Evolutionary conservation across 2,888 invertebrate species (phyloP), one percentile per base, ranked within the genome.

Genomic region (Lasioglossum zephyrum): DNA sequence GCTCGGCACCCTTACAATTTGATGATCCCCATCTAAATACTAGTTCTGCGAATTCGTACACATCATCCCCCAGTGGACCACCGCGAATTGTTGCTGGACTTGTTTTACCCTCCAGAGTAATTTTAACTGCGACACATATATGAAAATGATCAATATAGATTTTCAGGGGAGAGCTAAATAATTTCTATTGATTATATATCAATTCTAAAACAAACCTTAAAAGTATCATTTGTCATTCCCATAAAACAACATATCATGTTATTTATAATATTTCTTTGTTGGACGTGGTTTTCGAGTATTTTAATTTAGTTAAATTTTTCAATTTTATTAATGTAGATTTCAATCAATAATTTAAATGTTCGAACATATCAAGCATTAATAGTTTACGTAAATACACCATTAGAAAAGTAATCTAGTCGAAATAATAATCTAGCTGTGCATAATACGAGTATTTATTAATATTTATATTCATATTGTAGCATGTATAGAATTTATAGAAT

Each of bases 11-110:
- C 6, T 90, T 88, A 39, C 91, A 92, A 72, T 92, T 88, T 26
- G 87, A 89, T 0, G 91, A 82, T 39, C 93, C 92, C 93, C 93
- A 93, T 69, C 92, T 92, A 85, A 93, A 93, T 72, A 92, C 91
- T 41, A 93, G 69, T 44, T 93, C 83, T 0, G 84, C 69, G 36
- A 93, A 90, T 41, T 92, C 87, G 84, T 92, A 93, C 13, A 88
- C 89, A 57, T 91, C 86, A 49, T 84, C 81, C 0, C 78, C 76
- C 4, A 93, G 70, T 22, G 93, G 93, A 1, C 93, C 93, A 6
- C 92, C 93, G 0, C 70, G 81, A 39, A 93, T 85, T 26, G 85
- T 88, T 1, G 86, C 88, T 13, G 88, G 88, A 26, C 63, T 81
- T 44, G 63, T 77, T 8, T 81, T 92, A 6, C 86, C 89, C 31